A percentile compares a stretch with the other conserved stretches of the same genome.
Conservation (phyloP, 2,113 vertebrate species). For the Theristicus caerulescens region DNA sequence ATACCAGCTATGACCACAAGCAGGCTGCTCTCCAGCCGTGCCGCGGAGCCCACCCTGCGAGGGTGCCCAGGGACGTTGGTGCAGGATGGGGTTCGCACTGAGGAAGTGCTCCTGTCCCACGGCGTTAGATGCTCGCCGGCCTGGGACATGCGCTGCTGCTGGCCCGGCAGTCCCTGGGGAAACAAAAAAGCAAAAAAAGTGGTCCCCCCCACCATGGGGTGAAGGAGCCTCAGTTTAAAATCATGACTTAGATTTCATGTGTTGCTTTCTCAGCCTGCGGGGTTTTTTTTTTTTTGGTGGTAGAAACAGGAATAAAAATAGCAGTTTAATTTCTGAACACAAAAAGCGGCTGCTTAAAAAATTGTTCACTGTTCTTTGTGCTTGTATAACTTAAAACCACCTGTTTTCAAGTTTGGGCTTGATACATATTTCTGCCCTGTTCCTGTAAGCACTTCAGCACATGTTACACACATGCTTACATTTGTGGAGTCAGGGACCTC, state of each 20-base stretch:
- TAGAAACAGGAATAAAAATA: not conserved
- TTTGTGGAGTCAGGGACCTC: not conserved
- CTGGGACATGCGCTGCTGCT: not conserved
- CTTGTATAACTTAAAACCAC: conserved; percentile 62
- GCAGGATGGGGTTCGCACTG: not conserved
- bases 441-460: conserved; percentile 37
- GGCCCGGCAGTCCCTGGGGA: fast-evolving
- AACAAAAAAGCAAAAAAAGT: not conserved
- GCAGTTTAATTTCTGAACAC: not conserved
- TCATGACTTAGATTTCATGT: fast-evolving
- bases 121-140: fast-evolving
- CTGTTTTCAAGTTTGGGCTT: conserved; percentile 69
- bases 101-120: not conserved
- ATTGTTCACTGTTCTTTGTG: conserved; percentile 17
- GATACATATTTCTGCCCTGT: conserved; percentile 48
- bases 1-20: not conserved
- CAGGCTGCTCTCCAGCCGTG: not conserved
- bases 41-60: not conserved
- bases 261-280: not conserved
- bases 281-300: not conserved
- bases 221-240: not conserved
- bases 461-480: conserved; percentile 33
- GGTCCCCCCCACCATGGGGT: not conserved
- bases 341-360: not conserved
- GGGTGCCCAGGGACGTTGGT: not conserved